Conservation (phyloP, 2,113 vertebrate genomes). For the Tylochromis polylepis region DNA sequence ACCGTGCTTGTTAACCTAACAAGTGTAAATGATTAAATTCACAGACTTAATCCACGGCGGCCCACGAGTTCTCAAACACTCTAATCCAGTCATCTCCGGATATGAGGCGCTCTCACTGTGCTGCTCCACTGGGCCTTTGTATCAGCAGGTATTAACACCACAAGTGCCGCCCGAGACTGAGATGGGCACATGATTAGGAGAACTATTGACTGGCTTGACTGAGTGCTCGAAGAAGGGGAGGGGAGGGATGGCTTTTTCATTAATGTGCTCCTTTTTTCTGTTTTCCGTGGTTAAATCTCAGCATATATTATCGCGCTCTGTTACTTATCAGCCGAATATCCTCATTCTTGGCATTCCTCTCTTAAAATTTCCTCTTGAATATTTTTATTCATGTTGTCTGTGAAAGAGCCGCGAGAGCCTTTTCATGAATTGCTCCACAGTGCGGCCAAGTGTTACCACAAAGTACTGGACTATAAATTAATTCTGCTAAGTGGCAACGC, state of each 20-base stretch:
- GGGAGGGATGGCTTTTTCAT: conserved; percentile 23
- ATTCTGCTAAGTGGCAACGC: conserved; percentile 71
- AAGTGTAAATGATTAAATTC: conserved; percentile 73
- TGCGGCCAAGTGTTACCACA: background rate
- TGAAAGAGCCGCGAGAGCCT: background rate
- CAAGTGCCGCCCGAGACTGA: conserved; percentile 57
- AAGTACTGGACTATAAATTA: conserved; percentile 65
- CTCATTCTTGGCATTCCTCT: background rate
- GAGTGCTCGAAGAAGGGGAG: background rate
- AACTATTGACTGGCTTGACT: background rate
- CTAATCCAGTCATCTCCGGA: conserved; percentile 67
- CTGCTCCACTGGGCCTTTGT: conserved; percentile 65
- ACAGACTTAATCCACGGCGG: conserved; percentile 67
- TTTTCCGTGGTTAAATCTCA: background rate
- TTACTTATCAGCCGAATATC: background rate
- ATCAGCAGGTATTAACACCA: conserved; percentile 66
- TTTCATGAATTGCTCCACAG: background rate
- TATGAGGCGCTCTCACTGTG: conserved; percentile 54
- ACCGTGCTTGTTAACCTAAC: conserved; percentile 73
- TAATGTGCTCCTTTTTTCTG: conserved; percentile 14
- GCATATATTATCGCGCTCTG: background rate
- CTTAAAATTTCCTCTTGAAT: fast-evolving
- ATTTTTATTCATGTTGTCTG: background rate
- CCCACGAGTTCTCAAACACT: conserved; percentile 51
- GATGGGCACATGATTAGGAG: conserved; percentile 50